Percentiles rank a stretch among this genome's conserved stretches.
Evolutionary conservation across 2,113 vertebrate genomes (phyloP).

Genomic region (Tachuris rubrigastra): DNA sequence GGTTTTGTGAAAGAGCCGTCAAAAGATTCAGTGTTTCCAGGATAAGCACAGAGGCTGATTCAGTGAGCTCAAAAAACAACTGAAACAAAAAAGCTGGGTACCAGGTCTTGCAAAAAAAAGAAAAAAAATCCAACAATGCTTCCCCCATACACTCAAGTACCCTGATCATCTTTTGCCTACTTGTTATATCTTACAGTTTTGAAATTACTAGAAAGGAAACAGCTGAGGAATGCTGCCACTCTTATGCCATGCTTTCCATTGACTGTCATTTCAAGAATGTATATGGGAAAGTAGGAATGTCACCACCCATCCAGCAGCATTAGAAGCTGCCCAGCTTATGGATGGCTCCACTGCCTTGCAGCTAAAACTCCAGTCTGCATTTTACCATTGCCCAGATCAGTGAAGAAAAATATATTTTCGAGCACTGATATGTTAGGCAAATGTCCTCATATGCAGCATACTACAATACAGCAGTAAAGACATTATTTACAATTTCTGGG

Average conservation of each 20-base stretch:
- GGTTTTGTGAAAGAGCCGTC: not conserved
- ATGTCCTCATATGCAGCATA: not conserved
- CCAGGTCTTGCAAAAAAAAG: not conserved
- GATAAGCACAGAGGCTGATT: not conserved
- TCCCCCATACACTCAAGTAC: not conserved
- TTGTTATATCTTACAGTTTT: not conserved
- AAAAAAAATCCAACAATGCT: not conserved
- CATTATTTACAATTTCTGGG: not conserved
- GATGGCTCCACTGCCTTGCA: not conserved
- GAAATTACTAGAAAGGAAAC: slow-evolving; percentile 77
- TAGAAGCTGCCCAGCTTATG: slow-evolving; percentile 35
- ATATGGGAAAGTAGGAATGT: slow-evolving; percentile 80
- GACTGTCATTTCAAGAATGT: slow-evolving; percentile 86
- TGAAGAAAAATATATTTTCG: slow-evolving; percentile 19
- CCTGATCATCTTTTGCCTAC: not conserved
- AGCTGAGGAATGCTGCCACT: slow-evolving; percentile 87
- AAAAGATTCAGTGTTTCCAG: not conserved
- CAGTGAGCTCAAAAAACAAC: not conserved
- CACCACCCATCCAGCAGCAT: slow-evolving; percentile 74
- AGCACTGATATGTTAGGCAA: not conserved
- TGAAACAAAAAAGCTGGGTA: not conserved
- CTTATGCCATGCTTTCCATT: slow-evolving; percentile 83
- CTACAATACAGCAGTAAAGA: not conserved
- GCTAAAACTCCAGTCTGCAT: slow-evolving; percentile 32
- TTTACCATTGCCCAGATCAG: slow-evolving; percentile 8